Evolutionary conservation across 2,113 vertebrate species (phyloP).

Genomic region (Cromileptes altivelis): DNA sequence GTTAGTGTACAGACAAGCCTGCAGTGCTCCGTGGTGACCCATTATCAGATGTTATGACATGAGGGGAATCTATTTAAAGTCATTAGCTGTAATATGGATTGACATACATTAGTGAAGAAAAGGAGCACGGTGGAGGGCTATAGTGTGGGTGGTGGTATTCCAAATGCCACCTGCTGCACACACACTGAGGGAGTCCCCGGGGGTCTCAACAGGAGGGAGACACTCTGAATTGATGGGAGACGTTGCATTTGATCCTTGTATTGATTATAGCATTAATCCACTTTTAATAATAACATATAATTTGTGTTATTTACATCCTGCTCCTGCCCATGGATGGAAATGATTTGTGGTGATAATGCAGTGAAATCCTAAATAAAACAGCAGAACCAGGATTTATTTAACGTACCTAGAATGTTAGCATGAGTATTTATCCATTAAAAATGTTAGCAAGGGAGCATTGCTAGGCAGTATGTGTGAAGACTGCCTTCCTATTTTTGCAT

Average conservation of each 20-base stretch:
- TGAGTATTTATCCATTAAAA: too few relatives aligned
- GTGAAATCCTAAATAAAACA: neutral
- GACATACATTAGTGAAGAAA: slow-evolving; percentile 38
- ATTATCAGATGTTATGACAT: slow-evolving; percentile 39
- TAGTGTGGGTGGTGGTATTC: slow-evolving; percentile 37
- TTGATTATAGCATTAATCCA: neutral
- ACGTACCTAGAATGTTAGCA: neutral
- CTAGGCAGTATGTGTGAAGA: neutral
- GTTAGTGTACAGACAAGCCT: neutral
- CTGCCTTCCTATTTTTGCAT: neutral
- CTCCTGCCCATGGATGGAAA: slow-evolving; percentile 5
- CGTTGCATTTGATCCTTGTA: neutral
- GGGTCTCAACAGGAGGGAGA: slow-evolving; percentile 12
- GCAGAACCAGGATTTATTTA: neutral
- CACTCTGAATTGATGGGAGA: slow-evolving; percentile 13
- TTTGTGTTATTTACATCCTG: neutral
- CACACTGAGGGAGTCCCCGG: slow-evolving; percentile 1
- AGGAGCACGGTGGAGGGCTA: slow-evolving; percentile 2
- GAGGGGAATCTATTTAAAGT: slow-evolving; percentile 43
- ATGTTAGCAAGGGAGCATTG: neutral
- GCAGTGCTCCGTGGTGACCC: slow-evolving; percentile 19
- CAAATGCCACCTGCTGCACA: slow-evolving; percentile 54
- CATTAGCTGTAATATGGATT: slow-evolving; percentile 47
- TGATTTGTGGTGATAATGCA: neutral
- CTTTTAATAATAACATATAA: neutral